A percentile compares a stretch with the other conserved stretches of the same genome.
Evolutionary conservation across 2,797 vertebrate genomes (phyloP).

Genomic region (Selene dorsalis): DNA sequence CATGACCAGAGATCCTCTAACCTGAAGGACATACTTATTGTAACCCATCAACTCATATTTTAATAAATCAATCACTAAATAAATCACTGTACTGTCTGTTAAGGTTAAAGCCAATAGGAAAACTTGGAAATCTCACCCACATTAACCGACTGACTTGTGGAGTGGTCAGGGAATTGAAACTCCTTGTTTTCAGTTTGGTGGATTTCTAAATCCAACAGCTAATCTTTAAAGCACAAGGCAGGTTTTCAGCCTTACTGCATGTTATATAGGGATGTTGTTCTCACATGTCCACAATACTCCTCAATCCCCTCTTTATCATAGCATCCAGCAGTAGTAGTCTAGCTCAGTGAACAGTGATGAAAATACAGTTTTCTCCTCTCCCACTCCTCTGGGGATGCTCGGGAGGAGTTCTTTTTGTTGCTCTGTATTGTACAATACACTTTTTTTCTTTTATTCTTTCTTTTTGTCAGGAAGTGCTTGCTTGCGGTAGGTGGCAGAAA

Average conservation of each 20-base stretch:
- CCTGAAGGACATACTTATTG: neutral
- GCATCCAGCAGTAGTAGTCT: constrained; percentile 5
- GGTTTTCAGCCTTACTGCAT: constrained; percentile 13
- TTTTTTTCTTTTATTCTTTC: neutral
- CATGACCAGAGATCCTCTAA: neutral
- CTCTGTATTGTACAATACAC: constrained; percentile 30
- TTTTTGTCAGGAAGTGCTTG: constrained; percentile 62
- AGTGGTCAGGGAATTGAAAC: neutral
- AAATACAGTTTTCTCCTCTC: constrained; percentile 40
- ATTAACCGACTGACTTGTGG: neutral
- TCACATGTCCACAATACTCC: neutral
- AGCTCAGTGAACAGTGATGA: constrained; percentile 24
- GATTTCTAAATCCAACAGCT: neutral
- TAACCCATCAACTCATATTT: neutral
- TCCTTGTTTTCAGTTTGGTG: neutral
- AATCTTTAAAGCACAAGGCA: neutral
- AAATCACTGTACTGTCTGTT: neutral
- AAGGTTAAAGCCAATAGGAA: neutral
- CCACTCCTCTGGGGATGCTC: constrained; percentile 35
- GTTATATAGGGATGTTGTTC: neutral
- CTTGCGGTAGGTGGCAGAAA: constrained; percentile 45
- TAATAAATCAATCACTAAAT: neutral
- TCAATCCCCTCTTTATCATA: constrained; percentile 4
- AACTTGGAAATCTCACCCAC: neutral
- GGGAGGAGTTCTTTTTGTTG: constrained; percentile 47